Evolutionary conservation across 2,797 vertebrate species (phyloP).

Genomic region (Parauchenoglanis ngamensis): DNA sequence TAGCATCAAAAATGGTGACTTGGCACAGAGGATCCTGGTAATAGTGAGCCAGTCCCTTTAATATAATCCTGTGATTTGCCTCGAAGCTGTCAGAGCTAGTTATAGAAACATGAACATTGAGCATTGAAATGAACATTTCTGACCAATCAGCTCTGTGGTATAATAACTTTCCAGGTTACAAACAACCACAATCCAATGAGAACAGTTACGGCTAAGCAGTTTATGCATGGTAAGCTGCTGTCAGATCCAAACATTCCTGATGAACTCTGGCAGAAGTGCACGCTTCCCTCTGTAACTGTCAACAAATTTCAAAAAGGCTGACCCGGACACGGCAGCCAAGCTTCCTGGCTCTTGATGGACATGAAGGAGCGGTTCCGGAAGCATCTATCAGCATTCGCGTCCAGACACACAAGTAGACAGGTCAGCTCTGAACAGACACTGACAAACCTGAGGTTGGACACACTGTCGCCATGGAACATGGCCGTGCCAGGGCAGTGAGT

Average conservation of each 20-base stretch:
- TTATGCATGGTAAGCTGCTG: slow-evolving; percentile 76
- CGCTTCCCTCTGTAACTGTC: slow-evolving; percentile 81
- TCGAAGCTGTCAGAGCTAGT: not conserved
- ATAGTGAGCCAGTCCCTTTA: not conserved
- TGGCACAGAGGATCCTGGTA: no score
- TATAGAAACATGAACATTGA: not conserved
- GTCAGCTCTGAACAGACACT: slow-evolving; percentile 78
- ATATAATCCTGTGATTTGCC: not conserved
- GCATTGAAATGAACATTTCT: not conserved
- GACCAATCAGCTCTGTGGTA: not conserved
- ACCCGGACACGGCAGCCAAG: slow-evolving; percentile 71
- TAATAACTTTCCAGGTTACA: not conserved
- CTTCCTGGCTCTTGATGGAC: slow-evolving; percentile 72
- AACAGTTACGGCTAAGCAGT: slow-evolving; percentile 29
- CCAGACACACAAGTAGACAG: slow-evolving; percentile 73
- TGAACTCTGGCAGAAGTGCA: slow-evolving; percentile 77
- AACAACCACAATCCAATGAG: not conserved
- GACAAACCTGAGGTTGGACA: slow-evolving; percentile 79
- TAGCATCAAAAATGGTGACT: no score
- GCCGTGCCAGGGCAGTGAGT: slow-evolving; percentile 69
- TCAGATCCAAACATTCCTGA: slow-evolving; percentile 73
- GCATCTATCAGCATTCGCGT: slow-evolving; percentile 76
- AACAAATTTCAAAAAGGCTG: slow-evolving; percentile 77
- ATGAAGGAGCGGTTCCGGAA: slow-evolving; percentile 75
- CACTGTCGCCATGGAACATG: slow-evolving; percentile 74